Evolutionary conservation across 2,797 vertebrate genomes (phyloP), one percentile per base, ranked within the genome.

Genomic region (Nyctalus aviator): DNA sequence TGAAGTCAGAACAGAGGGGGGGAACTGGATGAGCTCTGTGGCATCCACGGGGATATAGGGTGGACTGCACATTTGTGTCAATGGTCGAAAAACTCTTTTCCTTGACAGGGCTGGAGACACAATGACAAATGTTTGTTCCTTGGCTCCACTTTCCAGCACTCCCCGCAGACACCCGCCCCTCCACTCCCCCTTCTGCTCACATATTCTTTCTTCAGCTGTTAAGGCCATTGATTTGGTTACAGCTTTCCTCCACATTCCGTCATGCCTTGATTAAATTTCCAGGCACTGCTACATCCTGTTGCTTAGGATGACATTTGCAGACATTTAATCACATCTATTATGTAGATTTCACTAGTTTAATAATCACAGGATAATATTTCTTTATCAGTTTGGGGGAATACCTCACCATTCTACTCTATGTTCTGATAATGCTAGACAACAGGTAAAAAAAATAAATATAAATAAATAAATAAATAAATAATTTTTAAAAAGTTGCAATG

Each of bases 121-220:
- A 55, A 96, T 96, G 96, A 97, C 92, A 96, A 95, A 97, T 96
- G 96, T 97, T 96, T 97, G 95, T 95, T 96, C 92, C 95, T 95
- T 97, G 96, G 96, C 96, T 96, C 75, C 48, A 82, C 82, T 95
- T 91, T 75, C 72, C 92, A 88, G 96, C 94, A 69, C 93, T 96
- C 97, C 97, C 96, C 69, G 13, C 82, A 97, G 95, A 94, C 95
- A 94, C 95, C 87, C 57, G 12, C 13, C n/a, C 68, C 69, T 13
- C 46, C 44, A 11, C 12, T 55, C 83, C 82, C 94, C 27, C 90
- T 95, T 94, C 94, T 90, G 90, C 79, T 97, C 96, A 93, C 92
- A 96, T 83, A 94, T 11, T 93, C 95, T 93, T 91, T 84, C 95
- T 95, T 96, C 96, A 97, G 97, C 97, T 96, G 96, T 95, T 95